These are phyloP conservation scores for Argyresthia albistria DNA, from an alignment of 2,888 invertebrate genomes.

Conservation along the genomic window DNA sequence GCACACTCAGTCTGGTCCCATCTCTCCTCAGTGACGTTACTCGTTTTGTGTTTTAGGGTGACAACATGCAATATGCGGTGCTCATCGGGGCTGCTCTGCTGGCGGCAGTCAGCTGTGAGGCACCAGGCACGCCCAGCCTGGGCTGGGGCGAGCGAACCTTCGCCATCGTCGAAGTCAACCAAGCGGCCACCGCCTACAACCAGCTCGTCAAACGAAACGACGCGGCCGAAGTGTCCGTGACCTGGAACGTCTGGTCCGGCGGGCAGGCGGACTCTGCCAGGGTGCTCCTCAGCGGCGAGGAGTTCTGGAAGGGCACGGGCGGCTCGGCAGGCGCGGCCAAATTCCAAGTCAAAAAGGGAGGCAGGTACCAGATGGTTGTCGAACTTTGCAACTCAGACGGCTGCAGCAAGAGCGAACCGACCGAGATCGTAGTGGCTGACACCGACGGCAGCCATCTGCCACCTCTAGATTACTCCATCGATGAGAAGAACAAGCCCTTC, in stretches of 20 bases:
- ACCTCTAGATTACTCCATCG: slow-evolving; percentile 46
- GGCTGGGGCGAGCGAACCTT: slow-evolving; percentile 65
- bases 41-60: slow-evolving; percentile 37
- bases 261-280: slow-evolving; percentile 47
- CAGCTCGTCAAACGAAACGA: slow-evolving; percentile 53
- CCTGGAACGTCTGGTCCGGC: slow-evolving; percentile 64
- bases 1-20: slow-evolving; percentile 45
- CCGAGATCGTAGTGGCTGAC: slow-evolving; percentile 58
- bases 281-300: slow-evolving; percentile 44
- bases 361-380: slow-evolving; percentile 54
- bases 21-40: slow-evolving; percentile 38
- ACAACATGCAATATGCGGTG: slow-evolving; percentile 44
- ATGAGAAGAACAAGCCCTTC: slow-evolving; percentile 57
- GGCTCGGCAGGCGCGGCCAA: slow-evolving; percentile 44
- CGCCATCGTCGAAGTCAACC: slow-evolving; percentile 61
- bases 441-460: slow-evolving; percentile 65
- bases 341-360: slow-evolving; percentile 60
- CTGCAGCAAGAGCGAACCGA: slow-evolving; percentile 49
- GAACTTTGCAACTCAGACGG: slow-evolving; percentile 59
- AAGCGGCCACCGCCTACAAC: slow-evolving; percentile 64
- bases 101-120: slow-evolving; percentile 34
- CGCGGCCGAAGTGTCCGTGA: slow-evolving; percentile 56
- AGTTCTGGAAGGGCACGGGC: slow-evolving; percentile 48
- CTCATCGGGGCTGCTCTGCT: slow-evolving; percentile 32
- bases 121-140: slow-evolving; percentile 53